A percentile compares a stretch with the other conserved stretches of the same genome.
Conservation (phyloP, 2,797 vertebrate species). For the Eulemur rubriventer region DNA sequence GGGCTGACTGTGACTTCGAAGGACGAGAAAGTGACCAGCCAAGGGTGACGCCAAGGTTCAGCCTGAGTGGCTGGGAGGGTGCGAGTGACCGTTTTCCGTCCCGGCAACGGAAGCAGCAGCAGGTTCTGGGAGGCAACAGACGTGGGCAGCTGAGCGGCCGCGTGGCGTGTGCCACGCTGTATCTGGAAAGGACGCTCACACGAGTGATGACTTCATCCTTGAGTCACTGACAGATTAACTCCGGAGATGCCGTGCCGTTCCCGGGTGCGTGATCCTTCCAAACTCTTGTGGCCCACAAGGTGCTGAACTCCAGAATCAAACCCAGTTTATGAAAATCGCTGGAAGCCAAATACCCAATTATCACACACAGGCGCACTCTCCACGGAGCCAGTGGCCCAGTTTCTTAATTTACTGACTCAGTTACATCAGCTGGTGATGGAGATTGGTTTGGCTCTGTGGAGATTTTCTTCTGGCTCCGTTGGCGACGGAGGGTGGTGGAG, state of each 20-base stretch:
- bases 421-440: slow-evolving; percentile 46
- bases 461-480: neutral
- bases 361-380: slow-evolving; percentile 52
- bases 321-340: slow-evolving; percentile 68
- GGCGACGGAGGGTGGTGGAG: neutral
- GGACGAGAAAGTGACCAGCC: accelerated
- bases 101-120: neutral
- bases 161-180: accelerated
- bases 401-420: slow-evolving; percentile 60
- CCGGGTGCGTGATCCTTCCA: neutral
- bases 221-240: neutral
- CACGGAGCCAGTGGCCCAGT: slow-evolving; percentile 21
- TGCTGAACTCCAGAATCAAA: neutral
- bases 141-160: accelerated
- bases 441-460: slow-evolving; percentile 1
- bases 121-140: accelerated
- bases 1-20: accelerated
- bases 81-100: neutral
- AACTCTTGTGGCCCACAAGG: slow-evolving; percentile 4
- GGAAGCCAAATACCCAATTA: slow-evolving; percentile 63
- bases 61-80: neutral
- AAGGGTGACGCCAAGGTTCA: neutral
- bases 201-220: neutral
- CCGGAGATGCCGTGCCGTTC: neutral
- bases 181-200: neutral